These are phyloP conservation scores for Propsilocerus akamusi DNA, from an alignment of 1,140 invertebrate species.

Conservation along the genomic window DNA sequence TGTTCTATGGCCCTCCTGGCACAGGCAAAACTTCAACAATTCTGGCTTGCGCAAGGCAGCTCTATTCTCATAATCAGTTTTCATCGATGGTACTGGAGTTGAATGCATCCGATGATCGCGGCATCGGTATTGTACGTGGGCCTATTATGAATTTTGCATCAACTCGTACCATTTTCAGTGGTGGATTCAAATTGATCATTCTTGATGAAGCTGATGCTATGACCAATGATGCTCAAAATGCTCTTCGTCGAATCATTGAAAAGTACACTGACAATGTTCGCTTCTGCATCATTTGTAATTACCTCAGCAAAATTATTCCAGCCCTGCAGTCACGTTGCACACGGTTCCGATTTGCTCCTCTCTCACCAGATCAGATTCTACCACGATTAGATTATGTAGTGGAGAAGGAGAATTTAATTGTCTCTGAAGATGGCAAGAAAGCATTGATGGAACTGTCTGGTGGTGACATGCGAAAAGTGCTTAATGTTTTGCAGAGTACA, in stretches of 20 bases:
- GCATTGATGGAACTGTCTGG: slow-evolving; percentile 76
- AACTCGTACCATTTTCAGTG: slow-evolving; percentile 89
- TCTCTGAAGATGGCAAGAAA: slow-evolving; percentile 79
- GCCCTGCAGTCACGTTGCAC: slow-evolving; percentile 96
- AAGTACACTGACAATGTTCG: slow-evolving; percentile 97
- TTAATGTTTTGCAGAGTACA: slow-evolving; percentile 92
- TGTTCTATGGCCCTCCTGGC: slow-evolving; percentile 97
- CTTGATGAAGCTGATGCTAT: slow-evolving; percentile 99
- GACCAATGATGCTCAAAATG: slow-evolving; percentile 99
- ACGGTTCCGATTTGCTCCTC: slow-evolving; percentile 88
- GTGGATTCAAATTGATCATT: slow-evolving; percentile 91
- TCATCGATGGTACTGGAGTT: slow-evolving; percentile 61
- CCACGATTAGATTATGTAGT: slow-evolving; percentile 78
- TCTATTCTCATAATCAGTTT: slow-evolving; percentile 55
- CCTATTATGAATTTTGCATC: slow-evolving; percentile 97
- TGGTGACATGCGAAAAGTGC: slow-evolving; percentile 96
- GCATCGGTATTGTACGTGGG: slow-evolving; percentile 89
- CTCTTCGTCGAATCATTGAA: slow-evolving; percentile 92
- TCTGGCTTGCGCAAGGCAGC: slow-evolving; percentile 81
- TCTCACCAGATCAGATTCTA: slow-evolving; percentile 69
- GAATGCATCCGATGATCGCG: slow-evolving; percentile 98
- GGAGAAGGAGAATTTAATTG: slow-evolving; percentile 68
- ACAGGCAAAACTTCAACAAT: slow-evolving; percentile 98
- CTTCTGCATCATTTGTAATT: slow-evolving; percentile 99
- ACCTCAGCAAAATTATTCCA: slow-evolving; percentile 95